Evolutionary conservation across 2,797 vertebrate species (phyloP).

Genomic region (Cyclopterus lumpus): DNA sequence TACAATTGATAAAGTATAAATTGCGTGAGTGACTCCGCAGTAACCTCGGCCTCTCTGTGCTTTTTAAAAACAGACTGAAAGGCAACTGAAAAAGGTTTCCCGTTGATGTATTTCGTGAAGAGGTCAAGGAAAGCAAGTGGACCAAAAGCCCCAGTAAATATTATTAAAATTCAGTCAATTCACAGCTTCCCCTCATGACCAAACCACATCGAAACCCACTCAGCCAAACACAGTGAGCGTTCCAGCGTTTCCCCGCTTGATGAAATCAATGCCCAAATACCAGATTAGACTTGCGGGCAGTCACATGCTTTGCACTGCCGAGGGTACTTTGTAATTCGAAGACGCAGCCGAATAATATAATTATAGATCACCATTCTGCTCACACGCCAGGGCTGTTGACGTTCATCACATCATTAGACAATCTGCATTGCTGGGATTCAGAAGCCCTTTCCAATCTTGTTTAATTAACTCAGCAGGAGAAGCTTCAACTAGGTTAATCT

Average conservation of each 20-base stretch:
- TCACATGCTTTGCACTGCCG: slow-evolving; percentile 29
- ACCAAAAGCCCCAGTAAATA: slow-evolving; percentile 14
- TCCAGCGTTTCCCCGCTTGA: background rate
- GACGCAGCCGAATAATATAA: slow-evolving; percentile 45
- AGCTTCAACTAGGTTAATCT: slow-evolving; percentile 67
- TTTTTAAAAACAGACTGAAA: slow-evolving; percentile 21
- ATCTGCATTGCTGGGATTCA: slow-evolving; percentile 36
- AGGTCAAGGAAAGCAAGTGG: slow-evolving; percentile 10
- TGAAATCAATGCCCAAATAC: slow-evolving; percentile 39
- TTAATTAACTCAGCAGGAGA: slow-evolving; percentile 63
- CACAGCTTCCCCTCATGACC: slow-evolving; percentile 10
- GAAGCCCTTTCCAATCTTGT: slow-evolving; percentile 47
- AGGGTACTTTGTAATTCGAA: slow-evolving; percentile 34
- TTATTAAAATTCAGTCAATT: slow-evolving; percentile 22
- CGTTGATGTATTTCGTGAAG: slow-evolving; percentile 21
- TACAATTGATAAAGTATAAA: background rate
- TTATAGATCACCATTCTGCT: slow-evolving; percentile 39
- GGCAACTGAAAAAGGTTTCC: background rate
- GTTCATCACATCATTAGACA: slow-evolving; percentile 54
- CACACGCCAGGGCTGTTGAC: slow-evolving; percentile 18
- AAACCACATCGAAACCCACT: background rate
- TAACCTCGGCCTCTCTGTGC: background rate
- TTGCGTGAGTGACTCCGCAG: no score
- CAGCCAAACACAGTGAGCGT: slow-evolving; percentile 9
- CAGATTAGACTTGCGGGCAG: slow-evolving; percentile 40